These are phyloP conservation scores for Sebastes umbrosus DNA, from an alignment of 2,797 vertebrate genomes.

Conservation along the genomic window DNA sequence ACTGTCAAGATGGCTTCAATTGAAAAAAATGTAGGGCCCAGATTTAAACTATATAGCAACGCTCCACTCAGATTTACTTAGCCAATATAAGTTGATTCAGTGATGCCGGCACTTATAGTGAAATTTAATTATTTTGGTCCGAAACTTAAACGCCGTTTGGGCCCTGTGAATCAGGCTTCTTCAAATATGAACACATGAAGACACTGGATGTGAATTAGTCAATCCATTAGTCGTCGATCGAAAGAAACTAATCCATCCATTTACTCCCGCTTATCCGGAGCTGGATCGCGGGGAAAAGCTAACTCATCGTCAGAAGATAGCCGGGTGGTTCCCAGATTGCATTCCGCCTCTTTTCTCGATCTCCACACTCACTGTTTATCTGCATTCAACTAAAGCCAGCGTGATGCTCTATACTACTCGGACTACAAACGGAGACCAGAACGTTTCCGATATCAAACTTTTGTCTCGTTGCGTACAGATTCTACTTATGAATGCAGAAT, in stretches of 20 bases:
- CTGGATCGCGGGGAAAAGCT: no score
- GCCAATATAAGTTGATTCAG: background rate
- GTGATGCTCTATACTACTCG: no score
- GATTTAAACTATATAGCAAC: background rate
- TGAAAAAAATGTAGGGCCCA: background rate
- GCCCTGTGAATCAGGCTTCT: background rate
- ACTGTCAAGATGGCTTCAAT: background rate
- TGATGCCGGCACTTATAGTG: background rate
- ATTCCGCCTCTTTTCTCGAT: no score
- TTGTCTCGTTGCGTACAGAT: no score
- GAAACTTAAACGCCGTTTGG: background rate
- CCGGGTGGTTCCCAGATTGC: no score
- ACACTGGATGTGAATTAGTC: background rate
- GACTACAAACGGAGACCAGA: no score
- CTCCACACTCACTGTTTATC: no score
- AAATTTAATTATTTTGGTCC: background rate
- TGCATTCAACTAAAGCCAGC: no score
- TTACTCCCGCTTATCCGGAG: no score
- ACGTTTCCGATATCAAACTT: no score
- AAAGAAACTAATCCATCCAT: background rate
- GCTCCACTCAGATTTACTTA: background rate
- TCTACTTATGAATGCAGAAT: no score
- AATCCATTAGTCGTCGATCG: background rate
- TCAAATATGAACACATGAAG: background rate
- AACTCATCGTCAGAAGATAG: no score